phyloP scores from a whole-genome alignment of 2,113 vertebrate species.

The Eretmochelys imbricata region DNA sequence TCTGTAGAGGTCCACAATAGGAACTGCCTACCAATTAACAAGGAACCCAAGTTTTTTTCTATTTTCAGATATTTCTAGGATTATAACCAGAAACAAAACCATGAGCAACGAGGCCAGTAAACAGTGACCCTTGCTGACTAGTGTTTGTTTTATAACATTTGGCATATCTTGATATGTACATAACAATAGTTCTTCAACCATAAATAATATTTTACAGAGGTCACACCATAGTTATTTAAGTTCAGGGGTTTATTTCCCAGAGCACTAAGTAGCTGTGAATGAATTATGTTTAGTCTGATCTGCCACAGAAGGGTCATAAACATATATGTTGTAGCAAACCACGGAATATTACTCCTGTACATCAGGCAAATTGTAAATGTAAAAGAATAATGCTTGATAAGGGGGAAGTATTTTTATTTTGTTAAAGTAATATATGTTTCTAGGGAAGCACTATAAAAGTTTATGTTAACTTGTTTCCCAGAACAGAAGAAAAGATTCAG shows the following conservation, averaged over 20 bases:
- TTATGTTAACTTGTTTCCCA: conserved; percentile 60
- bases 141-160: conserved; percentile 77
- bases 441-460: conserved; percentile 73
- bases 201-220: conserved; percentile 85
- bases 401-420: conserved; percentile 76
- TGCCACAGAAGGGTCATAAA: conserved; percentile 81
- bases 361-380: conserved; percentile 76
- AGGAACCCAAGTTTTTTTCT: conserved; percentile 48
- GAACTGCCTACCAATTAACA: conserved; percentile 60
- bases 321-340: conserved; percentile 77
- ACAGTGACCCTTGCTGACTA: conserved; percentile 70
- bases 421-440: conserved; percentile 72
- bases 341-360: conserved; percentile 78
- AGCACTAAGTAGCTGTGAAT: conserved; percentile 82
- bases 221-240: conserved; percentile 81
- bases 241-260: conserved; percentile 82
- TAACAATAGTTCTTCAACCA: conserved; percentile 77
- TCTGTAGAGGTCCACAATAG: conserved; percentile 51
- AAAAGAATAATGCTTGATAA: conserved; percentile 80
- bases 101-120: conserved; percentile 54
- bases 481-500: background rate
- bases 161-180: conserved; percentile 78
- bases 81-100: conserved; percentile 66
- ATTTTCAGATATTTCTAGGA: conserved; percentile 59
- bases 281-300: conserved; percentile 83